phyloP scores from a whole-genome alignment of 2,113 vertebrate species.

The Ondatra zibethicus region DNA sequence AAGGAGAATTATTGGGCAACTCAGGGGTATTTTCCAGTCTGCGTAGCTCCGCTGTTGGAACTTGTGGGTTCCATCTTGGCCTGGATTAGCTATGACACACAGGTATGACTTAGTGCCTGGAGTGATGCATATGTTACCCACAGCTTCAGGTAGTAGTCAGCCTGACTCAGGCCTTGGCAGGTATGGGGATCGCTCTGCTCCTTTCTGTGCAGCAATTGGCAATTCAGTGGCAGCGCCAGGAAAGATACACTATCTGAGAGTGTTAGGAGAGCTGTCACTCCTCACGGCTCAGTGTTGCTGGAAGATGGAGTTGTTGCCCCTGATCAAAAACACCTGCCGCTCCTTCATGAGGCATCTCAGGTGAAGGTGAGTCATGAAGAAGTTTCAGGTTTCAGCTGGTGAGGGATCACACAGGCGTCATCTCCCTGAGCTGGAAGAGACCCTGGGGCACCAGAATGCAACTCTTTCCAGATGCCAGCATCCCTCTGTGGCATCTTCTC shows the following conservation, averaged over 20 bases:
- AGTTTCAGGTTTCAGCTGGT: neutral
- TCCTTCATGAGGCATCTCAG: neutral
- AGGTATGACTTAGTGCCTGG: neutral
- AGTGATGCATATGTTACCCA: constrained; percentile 3
- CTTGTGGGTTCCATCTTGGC: constrained; percentile 37
- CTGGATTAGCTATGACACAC: constrained; percentile 40
- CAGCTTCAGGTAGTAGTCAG: constrained; percentile 51
- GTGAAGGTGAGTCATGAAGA: constrained; percentile 26
- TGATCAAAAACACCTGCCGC: neutral
- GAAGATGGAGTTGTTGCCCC: neutral
- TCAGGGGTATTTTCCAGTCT: constrained; percentile 56
- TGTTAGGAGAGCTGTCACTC: neutral
- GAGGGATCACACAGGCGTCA: neutral
- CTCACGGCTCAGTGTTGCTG: neutral
- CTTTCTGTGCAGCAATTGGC: neutral
- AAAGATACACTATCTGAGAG: constrained; percentile 44
- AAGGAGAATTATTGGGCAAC: neutral
- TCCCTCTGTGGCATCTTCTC: neutral
- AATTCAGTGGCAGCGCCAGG: constrained; percentile 1
- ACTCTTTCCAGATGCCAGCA: neutral
- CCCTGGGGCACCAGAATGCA: neutral
- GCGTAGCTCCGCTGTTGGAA: constrained; percentile 28
- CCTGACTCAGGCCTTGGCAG: constrained; percentile 36
- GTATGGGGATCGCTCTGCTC: constrained; percentile 40
- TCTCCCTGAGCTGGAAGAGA: neutral